Percentiles rank a stretch among this genome's conserved stretches.
Conservation (phyloP, 2,113 vertebrate genomes). For the Bos javanicus region DNA sequence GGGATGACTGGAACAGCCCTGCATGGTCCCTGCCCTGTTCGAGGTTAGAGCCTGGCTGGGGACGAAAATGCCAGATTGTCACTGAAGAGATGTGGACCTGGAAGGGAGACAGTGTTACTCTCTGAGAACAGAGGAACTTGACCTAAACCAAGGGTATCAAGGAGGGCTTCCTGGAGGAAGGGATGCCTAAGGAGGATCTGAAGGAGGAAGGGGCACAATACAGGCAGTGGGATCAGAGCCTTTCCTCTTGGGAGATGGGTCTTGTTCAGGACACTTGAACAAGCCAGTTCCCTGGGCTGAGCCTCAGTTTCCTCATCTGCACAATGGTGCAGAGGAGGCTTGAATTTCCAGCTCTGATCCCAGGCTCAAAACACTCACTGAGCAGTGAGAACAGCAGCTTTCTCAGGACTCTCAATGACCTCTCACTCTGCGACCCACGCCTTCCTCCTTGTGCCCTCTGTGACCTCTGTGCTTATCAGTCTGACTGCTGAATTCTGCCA, state of each 20-base stretch:
- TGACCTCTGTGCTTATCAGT: not conserved
- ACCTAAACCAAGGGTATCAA: not conserved
- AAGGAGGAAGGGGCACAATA: not conserved
- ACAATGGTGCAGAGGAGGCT: not conserved
- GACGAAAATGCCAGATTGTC: not conserved
- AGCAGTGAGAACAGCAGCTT: not conserved
- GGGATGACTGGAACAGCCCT: too few species aligned
- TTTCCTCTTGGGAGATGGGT: not conserved
- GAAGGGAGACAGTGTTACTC: not conserved
- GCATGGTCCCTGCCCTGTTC: rapidly evolving
- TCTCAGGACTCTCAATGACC: not conserved
- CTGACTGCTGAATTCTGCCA: too few species aligned
- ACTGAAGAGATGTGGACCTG: not conserved
- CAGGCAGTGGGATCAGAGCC: rapidly evolving
- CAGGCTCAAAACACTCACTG: not conserved
- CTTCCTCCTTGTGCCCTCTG: not conserved
- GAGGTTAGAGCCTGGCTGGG: not conserved
- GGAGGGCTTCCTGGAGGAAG: not conserved
- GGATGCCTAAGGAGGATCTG: not conserved
- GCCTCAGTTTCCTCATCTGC: not conserved
- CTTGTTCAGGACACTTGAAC: not conserved
- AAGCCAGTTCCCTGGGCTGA: too few species aligned
- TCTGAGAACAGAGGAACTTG: not conserved
- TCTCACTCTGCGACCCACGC: not conserved
- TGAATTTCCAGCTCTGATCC: not conserved